A percentile compares a stretch with the other conserved stretches of the same genome.
Conservation (phyloP, 2,113 vertebrate species). For the Macroglossus sobrinus region DNA sequence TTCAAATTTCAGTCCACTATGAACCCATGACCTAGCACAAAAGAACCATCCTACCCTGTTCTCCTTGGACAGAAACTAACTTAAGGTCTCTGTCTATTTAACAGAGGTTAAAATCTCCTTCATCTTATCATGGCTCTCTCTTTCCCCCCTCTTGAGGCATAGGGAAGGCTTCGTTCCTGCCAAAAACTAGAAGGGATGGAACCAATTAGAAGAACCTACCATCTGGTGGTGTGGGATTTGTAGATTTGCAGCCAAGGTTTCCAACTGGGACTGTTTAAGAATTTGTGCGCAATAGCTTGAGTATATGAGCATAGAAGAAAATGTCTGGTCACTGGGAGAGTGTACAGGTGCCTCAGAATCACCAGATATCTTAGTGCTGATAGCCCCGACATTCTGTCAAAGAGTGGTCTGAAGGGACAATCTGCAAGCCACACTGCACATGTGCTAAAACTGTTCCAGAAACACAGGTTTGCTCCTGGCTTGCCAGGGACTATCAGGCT, state of each 20-base stretch:
- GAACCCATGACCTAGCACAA: not conserved
- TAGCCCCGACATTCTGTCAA: not conserved
- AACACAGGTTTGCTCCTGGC: not conserved
- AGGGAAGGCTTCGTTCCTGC: slow-evolving; percentile 48
- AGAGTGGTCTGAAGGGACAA: not conserved
- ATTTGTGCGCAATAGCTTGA: slow-evolving; percentile 26
- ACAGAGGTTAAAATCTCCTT: slow-evolving; percentile 43
- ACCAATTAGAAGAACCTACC: slow-evolving; percentile 66
- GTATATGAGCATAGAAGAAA: not conserved
- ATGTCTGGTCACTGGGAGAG: not conserved
- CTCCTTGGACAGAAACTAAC: not conserved
- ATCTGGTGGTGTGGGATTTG: slow-evolving; percentile 67
- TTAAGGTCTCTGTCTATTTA: slow-evolving; percentile 11
- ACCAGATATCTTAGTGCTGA: not conserved
- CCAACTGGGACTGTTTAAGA: slow-evolving; percentile 48
- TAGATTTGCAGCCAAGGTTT: slow-evolving; percentile 57
- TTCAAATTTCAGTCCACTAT: not conserved
- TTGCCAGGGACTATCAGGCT: not conserved
- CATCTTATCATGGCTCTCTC: not conserved
- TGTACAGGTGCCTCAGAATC: not conserved
- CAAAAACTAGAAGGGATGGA: slow-evolving; percentile 55
- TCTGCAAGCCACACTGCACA: not conserved
- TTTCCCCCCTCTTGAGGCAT: not conserved
- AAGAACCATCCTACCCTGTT: not conserved
- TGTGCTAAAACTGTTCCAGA: not conserved